These are phyloP conservation scores for Gryon sp. DNA, from an alignment of 1,140 invertebrate species.

Conservation along the genomic window DNA sequence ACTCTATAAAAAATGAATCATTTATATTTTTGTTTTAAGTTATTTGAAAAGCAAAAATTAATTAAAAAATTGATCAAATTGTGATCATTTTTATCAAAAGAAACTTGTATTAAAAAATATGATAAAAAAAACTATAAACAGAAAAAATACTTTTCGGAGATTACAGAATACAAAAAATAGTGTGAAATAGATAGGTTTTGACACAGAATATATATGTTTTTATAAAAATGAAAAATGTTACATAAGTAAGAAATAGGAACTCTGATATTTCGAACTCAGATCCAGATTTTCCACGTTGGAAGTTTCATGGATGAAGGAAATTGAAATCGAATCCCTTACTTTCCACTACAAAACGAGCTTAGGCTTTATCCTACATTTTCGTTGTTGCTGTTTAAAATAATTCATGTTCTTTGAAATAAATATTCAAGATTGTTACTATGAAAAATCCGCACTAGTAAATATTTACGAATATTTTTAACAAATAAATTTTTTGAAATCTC, in stretches of 20 bases:
- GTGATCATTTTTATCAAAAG: too few species aligned
- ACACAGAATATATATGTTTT: constrained; percentile 32
- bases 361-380: constrained; percentile 16
- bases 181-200: constrained; percentile 19
- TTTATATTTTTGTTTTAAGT: too few species aligned
- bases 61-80: too few species aligned
- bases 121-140: too few species aligned
- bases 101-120: too few species aligned
- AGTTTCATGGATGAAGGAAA: constrained; percentile 37
- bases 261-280: constrained; percentile 31
- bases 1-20: too few species aligned
- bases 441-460: too few species aligned
- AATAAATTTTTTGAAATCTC: too few species aligned
- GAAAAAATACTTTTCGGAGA: constrained; percentile 2
- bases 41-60: too few species aligned
- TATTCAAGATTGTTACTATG: constrained; percentile 7
- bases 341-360: constrained; percentile 3
- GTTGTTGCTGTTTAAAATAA: constrained; percentile 6
- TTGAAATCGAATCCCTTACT: constrained; percentile 42
- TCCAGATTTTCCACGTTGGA: constrained; percentile 36
- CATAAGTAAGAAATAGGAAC: constrained; percentile 37
- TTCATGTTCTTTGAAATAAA: background rate
- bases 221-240: constrained; percentile 38
- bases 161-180: constrained; percentile 8
- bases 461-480: too few species aligned